These are phyloP conservation scores for Platorchestia sp. DNA, from an alignment of 1,140 invertebrate species.

Conservation along the genomic window DNA sequence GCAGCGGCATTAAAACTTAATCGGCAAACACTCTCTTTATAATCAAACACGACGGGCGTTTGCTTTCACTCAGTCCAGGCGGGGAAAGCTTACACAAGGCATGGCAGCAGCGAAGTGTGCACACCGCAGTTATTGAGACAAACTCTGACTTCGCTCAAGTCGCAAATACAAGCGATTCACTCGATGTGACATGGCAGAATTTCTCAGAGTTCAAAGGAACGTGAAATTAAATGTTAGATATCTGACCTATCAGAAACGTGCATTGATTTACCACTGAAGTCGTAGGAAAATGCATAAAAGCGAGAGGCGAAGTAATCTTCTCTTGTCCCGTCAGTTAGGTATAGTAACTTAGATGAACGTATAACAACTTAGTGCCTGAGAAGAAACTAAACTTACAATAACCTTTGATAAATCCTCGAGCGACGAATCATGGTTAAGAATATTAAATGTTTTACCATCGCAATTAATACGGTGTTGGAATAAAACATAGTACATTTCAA, in stretches of 20 bases:
- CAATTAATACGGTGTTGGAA: no score
- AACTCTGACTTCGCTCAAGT: neutral
- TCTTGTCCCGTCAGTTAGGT: neutral
- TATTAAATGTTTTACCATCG: neutral
- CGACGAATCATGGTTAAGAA: neutral
- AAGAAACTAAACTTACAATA: neutral
- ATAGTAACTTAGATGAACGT: neutral
- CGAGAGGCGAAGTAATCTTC: neutral
- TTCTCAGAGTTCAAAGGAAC: neutral
- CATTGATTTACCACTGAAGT: neutral
- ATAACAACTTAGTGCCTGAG: neutral
- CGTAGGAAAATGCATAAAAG: neutral
- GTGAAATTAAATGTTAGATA: neutral
- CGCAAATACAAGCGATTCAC: neutral
- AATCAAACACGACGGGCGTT: neutral
- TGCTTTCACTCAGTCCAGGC: neutral
- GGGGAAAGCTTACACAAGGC: neutral
- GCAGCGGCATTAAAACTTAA: neutral
- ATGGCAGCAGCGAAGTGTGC: neutral
- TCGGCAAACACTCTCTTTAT: neutral
- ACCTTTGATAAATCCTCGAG: neutral
- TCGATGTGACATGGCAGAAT: neutral
- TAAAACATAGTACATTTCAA: no score
- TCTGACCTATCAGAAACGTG: neutral
- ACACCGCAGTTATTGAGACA: neutral